Conservation (phyloP, 2,888 invertebrate species). For the Athalia circularis region DNA sequence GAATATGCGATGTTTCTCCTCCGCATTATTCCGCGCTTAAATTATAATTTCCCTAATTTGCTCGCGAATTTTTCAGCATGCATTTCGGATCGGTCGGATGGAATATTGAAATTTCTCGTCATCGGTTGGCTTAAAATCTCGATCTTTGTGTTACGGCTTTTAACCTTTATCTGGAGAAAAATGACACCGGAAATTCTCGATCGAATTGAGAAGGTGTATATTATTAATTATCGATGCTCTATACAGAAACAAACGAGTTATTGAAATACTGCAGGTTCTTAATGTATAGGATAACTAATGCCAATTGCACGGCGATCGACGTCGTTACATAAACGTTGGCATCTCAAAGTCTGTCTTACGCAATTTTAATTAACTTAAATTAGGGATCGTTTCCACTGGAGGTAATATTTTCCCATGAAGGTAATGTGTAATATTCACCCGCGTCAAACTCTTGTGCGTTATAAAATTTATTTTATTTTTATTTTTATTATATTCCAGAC, state of each 20-base stretch:
- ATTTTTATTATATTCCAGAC: neutral
- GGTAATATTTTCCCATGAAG: neutral
- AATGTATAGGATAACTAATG: no score
- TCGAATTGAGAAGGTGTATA: constrained; percentile 34
- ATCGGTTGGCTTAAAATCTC: constrained; percentile 18
- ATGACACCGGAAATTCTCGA: constrained; percentile 7
- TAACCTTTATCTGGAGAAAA: neutral
- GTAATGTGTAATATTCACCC: no score
- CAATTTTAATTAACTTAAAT: constrained; percentile 16
- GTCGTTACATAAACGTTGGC: constrained; percentile 28
- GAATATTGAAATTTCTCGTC: neutral
- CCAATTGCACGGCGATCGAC: neutral
- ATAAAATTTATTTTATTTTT: neutral
- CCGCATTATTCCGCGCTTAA: neutral
- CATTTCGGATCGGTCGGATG: neutral
- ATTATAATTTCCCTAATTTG: neutral
- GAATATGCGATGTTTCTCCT: constrained; percentile 46
- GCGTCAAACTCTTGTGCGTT: neutral
- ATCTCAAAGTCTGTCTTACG: neutral
- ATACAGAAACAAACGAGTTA: no score
- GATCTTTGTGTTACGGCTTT: constrained; percentile 16
- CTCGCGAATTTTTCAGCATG: neutral
- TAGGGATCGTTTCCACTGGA: constrained; percentile 21
- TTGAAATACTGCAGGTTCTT: no score
- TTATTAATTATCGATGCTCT: neutral